Conservation (phyloP, 2,113 vertebrate genomes). For the Vanacampus margaritifer region DNA sequence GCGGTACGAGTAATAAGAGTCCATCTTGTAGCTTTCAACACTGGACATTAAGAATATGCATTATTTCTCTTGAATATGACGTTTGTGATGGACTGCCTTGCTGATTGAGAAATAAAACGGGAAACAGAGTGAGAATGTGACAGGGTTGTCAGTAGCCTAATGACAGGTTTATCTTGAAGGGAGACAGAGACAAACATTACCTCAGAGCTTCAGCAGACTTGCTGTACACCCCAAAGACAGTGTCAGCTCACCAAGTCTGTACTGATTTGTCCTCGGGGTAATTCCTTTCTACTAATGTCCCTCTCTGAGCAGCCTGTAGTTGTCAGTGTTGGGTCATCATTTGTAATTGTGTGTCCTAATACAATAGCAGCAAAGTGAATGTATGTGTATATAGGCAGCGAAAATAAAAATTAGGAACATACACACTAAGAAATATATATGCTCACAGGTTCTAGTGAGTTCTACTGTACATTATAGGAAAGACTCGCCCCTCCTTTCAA, state of each 20-base stretch:
- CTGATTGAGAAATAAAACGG: constrained; percentile 30
- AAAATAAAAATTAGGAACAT: background rate
- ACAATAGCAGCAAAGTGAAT: background rate
- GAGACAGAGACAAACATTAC: constrained; percentile 66
- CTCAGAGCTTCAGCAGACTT: constrained; percentile 57
- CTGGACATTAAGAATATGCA: background rate
- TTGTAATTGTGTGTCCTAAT: constrained; percentile 49
- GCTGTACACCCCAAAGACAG: constrained; percentile 46
- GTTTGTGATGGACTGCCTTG: background rate
- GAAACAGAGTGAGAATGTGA: constrained; percentile 40
- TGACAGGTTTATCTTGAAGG: constrained; percentile 62
- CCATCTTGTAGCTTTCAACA: background rate
- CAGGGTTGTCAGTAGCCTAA: constrained; percentile 41
- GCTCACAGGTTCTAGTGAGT: constrained; percentile 24
- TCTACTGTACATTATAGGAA: constrained; percentile 38
- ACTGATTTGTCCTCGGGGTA: constrained; percentile 60
- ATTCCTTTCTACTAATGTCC: constrained; percentile 67
- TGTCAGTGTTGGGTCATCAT: constrained; percentile 63
- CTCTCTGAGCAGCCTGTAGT: constrained; percentile 58
- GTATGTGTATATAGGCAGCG: background rate
- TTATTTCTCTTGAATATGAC: background rate
- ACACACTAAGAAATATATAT: background rate
- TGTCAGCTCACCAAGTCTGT: constrained; percentile 54
- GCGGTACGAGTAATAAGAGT: background rate
- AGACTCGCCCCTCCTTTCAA: constrained; percentile 46